phyloP scores from a whole-genome alignment of 2,113 vertebrate species.

The Camelus dromedarius region DNA sequence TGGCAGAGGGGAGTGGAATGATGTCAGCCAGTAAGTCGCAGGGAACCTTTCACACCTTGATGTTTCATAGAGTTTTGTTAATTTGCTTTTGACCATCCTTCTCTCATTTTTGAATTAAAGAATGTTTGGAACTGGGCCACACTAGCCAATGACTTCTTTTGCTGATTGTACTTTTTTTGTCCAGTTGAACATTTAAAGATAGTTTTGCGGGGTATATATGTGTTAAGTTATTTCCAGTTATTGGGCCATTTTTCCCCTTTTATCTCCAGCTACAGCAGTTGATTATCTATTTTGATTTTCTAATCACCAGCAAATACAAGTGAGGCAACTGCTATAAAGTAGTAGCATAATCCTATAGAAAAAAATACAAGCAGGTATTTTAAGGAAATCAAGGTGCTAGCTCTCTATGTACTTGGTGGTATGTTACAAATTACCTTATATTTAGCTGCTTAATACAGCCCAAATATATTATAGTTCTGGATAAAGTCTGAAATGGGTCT shows the following conservation, averaged over 20 bases:
- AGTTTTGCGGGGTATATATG: background rate
- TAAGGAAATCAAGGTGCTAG: background rate
- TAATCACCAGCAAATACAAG: background rate
- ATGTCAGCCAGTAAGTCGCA: background rate
- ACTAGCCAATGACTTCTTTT: background rate
- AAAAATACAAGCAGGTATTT: constrained; percentile 9
- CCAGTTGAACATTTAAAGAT: background rate
- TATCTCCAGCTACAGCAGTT: background rate
- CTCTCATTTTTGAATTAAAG: background rate
- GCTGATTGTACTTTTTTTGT: background rate
- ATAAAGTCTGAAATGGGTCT: background rate
- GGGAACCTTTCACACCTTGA: background rate
- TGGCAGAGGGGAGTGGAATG: background rate
- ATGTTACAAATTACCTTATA: background rate
- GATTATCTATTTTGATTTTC: background rate
- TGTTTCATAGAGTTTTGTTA: background rate
- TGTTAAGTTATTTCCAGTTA: background rate
- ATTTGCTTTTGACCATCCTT: background rate
- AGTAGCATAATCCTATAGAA: background rate
- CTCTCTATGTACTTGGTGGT: background rate
- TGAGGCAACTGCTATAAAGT: background rate
- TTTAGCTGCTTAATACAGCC: background rate
- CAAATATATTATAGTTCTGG: background rate
- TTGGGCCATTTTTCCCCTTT: background rate
- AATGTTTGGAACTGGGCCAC: background rate